Base-by-base conservation (phyloP, 2,888 invertebrate genomes). In the Drosophila fungiperda region DNA sequence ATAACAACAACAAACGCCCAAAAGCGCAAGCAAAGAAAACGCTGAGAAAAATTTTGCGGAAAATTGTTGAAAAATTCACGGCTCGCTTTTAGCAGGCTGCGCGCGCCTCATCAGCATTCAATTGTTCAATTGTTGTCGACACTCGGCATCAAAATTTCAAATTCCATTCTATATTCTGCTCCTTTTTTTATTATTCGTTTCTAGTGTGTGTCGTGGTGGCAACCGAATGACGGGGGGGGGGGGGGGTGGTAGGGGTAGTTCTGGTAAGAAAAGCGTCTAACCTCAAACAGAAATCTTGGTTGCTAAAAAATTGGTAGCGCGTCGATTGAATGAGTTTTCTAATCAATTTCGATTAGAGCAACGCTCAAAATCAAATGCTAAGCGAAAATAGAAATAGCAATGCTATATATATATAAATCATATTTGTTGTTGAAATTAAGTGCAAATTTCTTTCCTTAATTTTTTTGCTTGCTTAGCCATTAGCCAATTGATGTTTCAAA, bases 81-180 rank as follows among this genome's bases (percentile, higher is more conserved):
- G 6, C 48, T 40, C 38, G 20, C 29, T 33, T 45, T 54, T 32
- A 36, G 23, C 42, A 32, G 38, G 54, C 54, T 35, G 20, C 33
- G 20, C 23, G 42, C 38, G 33, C 59, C 76, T 89, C 86, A 89
- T 87, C 89, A 87, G 71, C 71, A 77, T 71, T 76, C 89, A 84
- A 87, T 89, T 87, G 88, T 87, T 76, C 80, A 82, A 73, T 78
- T 80, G 68, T 71, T 67, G 68, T 48, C 67, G 36, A 48, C 50
- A 66, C 15, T 48, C 73, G 36, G 33, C 77, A 59, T 49, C 57
- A 65, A 49, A 66, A 57, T 68, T 65, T 68, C 32, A 54, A 67
- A 67, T 73, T 42, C 23, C 36, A 17, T 63, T 53, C 58, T 68
- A 45, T 38, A 26, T 38, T 29, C 32, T 12, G 20, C 20, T 36